Conservation (phyloP, 2,113 vertebrate species). For the Lophius piscatorius region DNA sequence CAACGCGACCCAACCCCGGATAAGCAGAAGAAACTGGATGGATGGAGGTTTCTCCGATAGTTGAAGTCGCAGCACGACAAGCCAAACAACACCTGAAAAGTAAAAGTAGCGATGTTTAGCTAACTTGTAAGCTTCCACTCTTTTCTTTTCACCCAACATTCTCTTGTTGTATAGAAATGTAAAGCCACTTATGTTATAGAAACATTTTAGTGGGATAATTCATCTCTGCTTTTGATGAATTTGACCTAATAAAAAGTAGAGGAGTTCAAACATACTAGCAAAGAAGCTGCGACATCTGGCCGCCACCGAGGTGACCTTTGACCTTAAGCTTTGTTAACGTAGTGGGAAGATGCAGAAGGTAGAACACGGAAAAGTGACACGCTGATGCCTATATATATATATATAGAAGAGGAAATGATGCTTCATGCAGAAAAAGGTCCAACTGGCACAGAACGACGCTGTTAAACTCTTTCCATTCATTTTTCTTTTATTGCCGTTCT, state of each 20-base stretch:
- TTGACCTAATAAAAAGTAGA: neutral
- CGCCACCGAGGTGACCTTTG: slow-evolving; percentile 32
- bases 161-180: neutral
- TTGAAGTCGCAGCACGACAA: too few species aligned
- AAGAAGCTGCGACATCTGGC: slow-evolving; percentile 6
- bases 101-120: too few species aligned
- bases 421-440: neutral
- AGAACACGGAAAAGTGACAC: slow-evolving; percentile 22
- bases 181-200: too few species aligned
- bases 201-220: too few species aligned
- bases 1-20: too few species aligned
- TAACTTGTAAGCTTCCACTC: neutral
- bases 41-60: too few species aligned
- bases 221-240: too few species aligned
- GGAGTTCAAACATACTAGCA: slow-evolving; percentile 1
- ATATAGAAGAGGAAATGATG: neutral
- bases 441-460: too few species aligned
- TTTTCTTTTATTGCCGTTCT: neutral
- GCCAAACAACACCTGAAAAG: slow-evolving; percentile 37
- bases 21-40: too few species aligned
- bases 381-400: slow-evolving; percentile 25
- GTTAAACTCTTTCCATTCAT: neutral
- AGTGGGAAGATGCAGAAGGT: slow-evolving; percentile 10
- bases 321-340: slow-evolving; percentile 26
- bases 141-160: neutral